Conservation (phyloP, 1,140 invertebrate species). For the Pogonomyrmex barbatus region DNA sequence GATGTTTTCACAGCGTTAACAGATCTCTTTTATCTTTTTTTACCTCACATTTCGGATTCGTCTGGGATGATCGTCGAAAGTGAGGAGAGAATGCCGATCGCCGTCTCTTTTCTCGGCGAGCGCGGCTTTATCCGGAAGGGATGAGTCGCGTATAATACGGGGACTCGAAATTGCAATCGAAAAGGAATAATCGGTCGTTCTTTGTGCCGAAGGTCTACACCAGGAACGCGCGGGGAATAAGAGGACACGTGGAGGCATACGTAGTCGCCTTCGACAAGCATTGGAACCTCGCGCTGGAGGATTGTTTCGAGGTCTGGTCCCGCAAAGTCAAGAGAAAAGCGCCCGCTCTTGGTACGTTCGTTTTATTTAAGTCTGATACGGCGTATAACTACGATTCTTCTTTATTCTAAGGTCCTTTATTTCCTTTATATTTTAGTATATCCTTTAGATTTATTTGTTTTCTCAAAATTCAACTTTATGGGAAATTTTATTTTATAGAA, state of each 20-base stretch:
- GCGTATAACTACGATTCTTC: neutral
- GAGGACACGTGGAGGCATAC: slow-evolving; percentile 93
- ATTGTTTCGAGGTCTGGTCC: slow-evolving; percentile 95
- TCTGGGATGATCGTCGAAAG: neutral
- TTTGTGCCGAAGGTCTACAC: slow-evolving; percentile 88
- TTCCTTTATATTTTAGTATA: too few species aligned
- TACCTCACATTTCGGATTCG: neutral
- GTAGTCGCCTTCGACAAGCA: slow-evolving; percentile 97
- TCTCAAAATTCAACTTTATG: too few species aligned
- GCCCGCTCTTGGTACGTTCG: slow-evolving; percentile 85
- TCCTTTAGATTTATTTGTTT: too few species aligned
- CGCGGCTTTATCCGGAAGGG: slow-evolving; percentile 72
- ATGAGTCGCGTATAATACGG: slow-evolving; percentile 35
- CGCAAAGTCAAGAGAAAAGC: slow-evolving; percentile 88
- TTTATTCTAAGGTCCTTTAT: too few species aligned
- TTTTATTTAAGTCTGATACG: neutral
- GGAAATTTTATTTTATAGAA: too few species aligned
- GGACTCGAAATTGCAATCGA: slow-evolving; percentile 70
- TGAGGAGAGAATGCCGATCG: slow-evolving; percentile 7
- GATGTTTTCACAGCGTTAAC: neutral
- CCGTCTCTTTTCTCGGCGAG: slow-evolving; percentile 41
- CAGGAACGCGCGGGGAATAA: slow-evolving; percentile 88
- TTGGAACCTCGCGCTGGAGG: slow-evolving; percentile 95
- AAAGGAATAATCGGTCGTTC: slow-evolving; percentile 80
- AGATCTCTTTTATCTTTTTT: neutral